Base-by-base conservation (phyloP, 2,797 vertebrate genomes). In the Acanthurus tractus region DNA sequence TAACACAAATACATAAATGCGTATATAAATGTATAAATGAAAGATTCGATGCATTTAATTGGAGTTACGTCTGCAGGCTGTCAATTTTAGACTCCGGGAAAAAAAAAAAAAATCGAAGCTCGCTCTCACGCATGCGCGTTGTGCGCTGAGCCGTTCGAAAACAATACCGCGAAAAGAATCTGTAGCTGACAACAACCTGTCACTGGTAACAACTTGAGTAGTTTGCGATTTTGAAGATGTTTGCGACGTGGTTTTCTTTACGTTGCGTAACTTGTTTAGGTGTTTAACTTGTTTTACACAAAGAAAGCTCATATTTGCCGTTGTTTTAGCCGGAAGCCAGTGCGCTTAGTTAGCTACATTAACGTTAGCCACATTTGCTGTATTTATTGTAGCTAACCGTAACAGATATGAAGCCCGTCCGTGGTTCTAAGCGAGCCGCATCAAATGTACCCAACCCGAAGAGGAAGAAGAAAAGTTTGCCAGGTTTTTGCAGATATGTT, bases 381-480 rank as follows among this genome's bases (percentile, higher is more conserved):
- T 25, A 12, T 40, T 23, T 17, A 20, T 9, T 11, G 6, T n/a
- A 5, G 36, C 15, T 29, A 17, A 45, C 6, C 5, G 45, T 40
- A 38, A 40, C 18, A 29, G 34, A 17, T 0, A 92, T 91, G 75
- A 94, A 93, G 55, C 91, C 94, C 2, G 63, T 57, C 0, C 89
- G 93, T 64, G 94, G 88, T 0, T 95, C 94, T 1, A 44, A 53
- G 9, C 87, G 93, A 45, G 53, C 74, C 17, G 58, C 92, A 1
- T 85, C 89, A 1, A 82, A 83, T 61, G 64, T 23, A 25, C 92
- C 93, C 1, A 85, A 56, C 2, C 0, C 4, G 5, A 90, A 88
- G 73, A 59, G 34, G 17, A 90, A 45, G 13, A 72, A 65, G 20
- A 40, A 40, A 40, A 10, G 38, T 40, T 40, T 9, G 38, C 38